phyloP scores from a whole-genome alignment of 2,113 vertebrate species.

The Hemiscyllium ocellatum region DNA sequence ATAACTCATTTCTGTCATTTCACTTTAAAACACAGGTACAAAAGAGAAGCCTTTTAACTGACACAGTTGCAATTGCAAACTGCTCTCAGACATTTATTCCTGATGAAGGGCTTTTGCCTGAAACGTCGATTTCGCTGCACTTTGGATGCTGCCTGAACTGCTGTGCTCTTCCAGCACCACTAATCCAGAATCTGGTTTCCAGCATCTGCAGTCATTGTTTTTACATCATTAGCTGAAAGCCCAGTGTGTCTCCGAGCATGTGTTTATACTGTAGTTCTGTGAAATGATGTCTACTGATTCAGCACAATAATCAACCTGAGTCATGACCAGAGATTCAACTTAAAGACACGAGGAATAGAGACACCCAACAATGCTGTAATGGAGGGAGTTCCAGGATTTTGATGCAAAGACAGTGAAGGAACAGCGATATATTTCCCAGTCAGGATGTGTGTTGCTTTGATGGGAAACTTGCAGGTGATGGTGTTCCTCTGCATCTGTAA shows the following conservation, averaged over 20 bases:
- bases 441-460: background rate
- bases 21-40: background rate
- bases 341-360: background rate
- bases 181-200: too few relatives aligned
- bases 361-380: background rate
- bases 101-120: too few relatives aligned
- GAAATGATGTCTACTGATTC: background rate
- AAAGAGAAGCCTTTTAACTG: background rate
- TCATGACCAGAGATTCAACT: background rate
- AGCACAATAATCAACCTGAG: background rate
- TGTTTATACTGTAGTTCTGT: background rate
- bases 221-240: background rate
- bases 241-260: background rate
- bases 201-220: too few relatives aligned
- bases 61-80: background rate
- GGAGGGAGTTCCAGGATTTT: background rate
- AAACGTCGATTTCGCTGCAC: too few relatives aligned
- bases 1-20: background rate
- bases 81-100: background rate
- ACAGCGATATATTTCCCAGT: background rate
- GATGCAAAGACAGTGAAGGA: background rate
- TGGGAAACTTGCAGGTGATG: background rate
- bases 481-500: background rate
- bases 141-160: too few relatives aligned
- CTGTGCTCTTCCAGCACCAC: too few relatives aligned